Evolutionary conservation across 1,140 invertebrate genomes (phyloP).

Genomic region (Sarcophaga bullata): DNA sequence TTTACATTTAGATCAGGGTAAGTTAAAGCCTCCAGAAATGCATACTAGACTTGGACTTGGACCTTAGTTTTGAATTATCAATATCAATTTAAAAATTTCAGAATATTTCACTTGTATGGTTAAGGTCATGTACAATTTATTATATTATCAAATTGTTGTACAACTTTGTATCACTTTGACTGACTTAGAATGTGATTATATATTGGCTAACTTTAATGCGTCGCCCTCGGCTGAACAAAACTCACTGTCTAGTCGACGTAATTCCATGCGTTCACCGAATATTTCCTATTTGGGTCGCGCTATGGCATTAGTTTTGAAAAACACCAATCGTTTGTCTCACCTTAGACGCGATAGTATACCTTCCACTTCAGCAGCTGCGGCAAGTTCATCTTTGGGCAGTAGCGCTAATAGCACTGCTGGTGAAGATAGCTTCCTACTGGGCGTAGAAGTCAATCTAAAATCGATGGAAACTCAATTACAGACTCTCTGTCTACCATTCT

Average conservation of each 20-base stretch:
- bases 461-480: conserved; percentile 74
- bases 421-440: not conserved
- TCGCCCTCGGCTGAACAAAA: conserved; percentile 30
- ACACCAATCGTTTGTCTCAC: conserved; percentile 57
- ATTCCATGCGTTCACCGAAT: conserved; percentile 43
- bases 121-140: conserved; percentile 85
- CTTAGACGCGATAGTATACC: conserved; percentile 64
- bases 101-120: conserved; percentile 89
- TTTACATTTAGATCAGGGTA: conserved; percentile 86
- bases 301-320: conserved; percentile 59
- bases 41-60: conserved; percentile 26
- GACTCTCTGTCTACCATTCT: conserved; percentile 82
- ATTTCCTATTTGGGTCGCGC: conserved; percentile 57
- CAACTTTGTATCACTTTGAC: conserved; percentile 72
- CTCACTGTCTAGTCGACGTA: conserved; percentile 25
- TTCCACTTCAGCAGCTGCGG: conserved; percentile 42
- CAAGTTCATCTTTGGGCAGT: conserved; percentile 36
- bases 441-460: conserved; percentile 61
- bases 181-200: conserved; percentile 66
- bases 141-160: conserved; percentile 87
- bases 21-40: conserved; percentile 59
- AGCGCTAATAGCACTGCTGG: conserved; percentile 20
- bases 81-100: conserved; percentile 59
- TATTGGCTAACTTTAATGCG: conserved; percentile 52
- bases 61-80: conserved; percentile 5